Evolutionary conservation across 2,888 invertebrate genomes (phyloP).

Genomic region (Drosophila austrosaltans): DNA sequence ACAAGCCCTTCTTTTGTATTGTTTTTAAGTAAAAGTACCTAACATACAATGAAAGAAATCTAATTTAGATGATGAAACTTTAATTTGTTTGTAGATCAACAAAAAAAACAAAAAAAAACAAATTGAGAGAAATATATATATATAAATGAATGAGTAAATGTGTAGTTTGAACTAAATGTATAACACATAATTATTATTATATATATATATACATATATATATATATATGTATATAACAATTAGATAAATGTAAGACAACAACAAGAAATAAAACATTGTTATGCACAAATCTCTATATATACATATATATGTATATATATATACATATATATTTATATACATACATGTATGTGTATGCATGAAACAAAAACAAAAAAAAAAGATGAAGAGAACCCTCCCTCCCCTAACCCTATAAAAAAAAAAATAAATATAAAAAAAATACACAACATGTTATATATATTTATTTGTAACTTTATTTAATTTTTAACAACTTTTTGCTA

Average conservation of each 20-base stretch:
- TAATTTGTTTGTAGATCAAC: conserved; percentile 22
- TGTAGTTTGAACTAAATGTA: conserved; percentile 61
- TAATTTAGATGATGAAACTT: conserved; percentile 19
- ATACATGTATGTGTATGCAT: neutral
- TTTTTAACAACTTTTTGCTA: conserved; percentile 43
- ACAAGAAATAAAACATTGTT: conserved; percentile 48
- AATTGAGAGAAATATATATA: conserved; percentile 19
- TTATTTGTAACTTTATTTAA: conserved; percentile 20
- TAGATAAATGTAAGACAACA: conserved; percentile 48
- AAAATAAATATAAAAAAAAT: neutral
- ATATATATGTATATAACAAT: conserved; percentile 29
- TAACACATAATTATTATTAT: conserved; percentile 1
- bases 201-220: conserved; percentile 28
- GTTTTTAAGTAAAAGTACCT: conserved; percentile 64
- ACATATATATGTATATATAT: neutral
- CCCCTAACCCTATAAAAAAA: neutral
- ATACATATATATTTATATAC: neutral
- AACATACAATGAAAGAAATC: conserved; percentile 46
- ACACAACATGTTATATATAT: conserved; percentile 28
- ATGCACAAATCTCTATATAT: conserved; percentile 39
- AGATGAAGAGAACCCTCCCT: neutral
- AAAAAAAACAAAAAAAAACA: neutral
- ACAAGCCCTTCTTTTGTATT: conserved; percentile 30
- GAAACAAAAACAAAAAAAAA: neutral
- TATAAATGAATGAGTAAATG: conserved; percentile 53